Base-by-base conservation (phyloP, 2,113 vertebrate genomes). In the Melanocharis versteri region DNA sequence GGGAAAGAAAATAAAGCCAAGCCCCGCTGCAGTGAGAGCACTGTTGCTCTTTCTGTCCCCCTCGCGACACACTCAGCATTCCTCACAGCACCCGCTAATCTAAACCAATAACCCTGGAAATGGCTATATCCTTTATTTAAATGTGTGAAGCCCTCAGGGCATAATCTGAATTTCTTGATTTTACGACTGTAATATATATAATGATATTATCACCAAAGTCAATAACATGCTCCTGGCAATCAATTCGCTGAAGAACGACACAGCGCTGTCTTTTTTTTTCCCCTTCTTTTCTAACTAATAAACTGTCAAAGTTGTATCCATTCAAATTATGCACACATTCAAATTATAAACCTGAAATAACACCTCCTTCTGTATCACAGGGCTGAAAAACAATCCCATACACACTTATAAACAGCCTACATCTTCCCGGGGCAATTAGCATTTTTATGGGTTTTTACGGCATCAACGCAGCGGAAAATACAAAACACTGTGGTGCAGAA, bases 371-470 rank as follows among this genome's bases (percentile, higher is more conserved):
- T 39, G 71, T 78, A 87, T 93, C 22, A 11, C 56, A 73, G 68
- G 87, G 81, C 84, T 86, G 72, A 83, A 89, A 77, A 91, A 62
- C 71, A 94, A 82, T 96, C 92, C 80, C 70, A 91, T 27, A 40
- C 4, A 12, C 64, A 70, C 79, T 80, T 89, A 78, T 22, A 75
- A 93, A 81, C 73, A 88, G 44, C 54, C 84, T 35, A 51, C 39
- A 73, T 79, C 90, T 97, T 96, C 61, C 70, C 27, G 65, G 60
- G 82, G 65, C 78, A 92, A 97, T 98, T 96, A 94, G 92, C 91
- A 94, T 96, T 94, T 97, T 97, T 90, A 96, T 58, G 80, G 94
- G 91, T 96, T 94, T 97, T 97, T 90, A 95, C 33, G 76, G 94
- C 78, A 88, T 16, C 57, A 45, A 42, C 5, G 8, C 58, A 76